Evolutionary conservation across 2,113 vertebrate genomes (phyloP).

Genomic region (Megaceryle torquata): DNA sequence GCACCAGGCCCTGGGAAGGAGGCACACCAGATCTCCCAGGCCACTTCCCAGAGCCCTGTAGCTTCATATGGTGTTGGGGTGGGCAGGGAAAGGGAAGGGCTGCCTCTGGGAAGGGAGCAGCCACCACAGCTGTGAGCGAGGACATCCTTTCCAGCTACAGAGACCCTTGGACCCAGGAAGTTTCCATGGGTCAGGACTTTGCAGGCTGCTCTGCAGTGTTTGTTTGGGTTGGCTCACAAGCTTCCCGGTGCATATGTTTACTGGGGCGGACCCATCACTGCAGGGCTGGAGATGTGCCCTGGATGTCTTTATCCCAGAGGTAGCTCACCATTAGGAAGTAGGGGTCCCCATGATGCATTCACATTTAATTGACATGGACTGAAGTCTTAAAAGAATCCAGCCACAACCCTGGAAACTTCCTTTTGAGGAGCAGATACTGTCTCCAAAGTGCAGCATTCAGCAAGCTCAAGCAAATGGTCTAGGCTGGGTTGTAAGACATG

Average conservation of each 20-base stretch:
- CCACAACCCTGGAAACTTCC: conserved; percentile 56
- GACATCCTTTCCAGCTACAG: conserved; percentile 17
- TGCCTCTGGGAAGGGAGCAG: conserved; percentile 31
- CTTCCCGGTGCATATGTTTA: background rate
- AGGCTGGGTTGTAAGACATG: conserved; percentile 63
- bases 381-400: background rate
- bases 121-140: background rate
- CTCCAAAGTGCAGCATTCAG: conserved; percentile 14
- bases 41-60: background rate
- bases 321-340: background rate
- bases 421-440: conserved; percentile 1
- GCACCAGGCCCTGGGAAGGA: conserved; percentile 7
- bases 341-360: background rate
- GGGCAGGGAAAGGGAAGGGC: conserved; percentile 19
- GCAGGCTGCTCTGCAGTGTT: conserved; percentile 33
- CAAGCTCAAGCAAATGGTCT: conserved; percentile 13
- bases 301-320: background rate
- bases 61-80: background rate
- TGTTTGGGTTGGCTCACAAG: conserved; percentile 41
- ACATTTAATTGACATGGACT: background rate
- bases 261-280: background rate
- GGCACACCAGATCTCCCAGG: background rate
- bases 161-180: conserved; percentile 43
- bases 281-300: conserved; percentile 37
- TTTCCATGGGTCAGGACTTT: conserved; percentile 43